A percentile compares a stretch with the other conserved stretches of the same genome.
phyloP scores from a whole-genome alignment of 2,797 vertebrate genomes.

The Syngnathus rostellatus region DNA sequence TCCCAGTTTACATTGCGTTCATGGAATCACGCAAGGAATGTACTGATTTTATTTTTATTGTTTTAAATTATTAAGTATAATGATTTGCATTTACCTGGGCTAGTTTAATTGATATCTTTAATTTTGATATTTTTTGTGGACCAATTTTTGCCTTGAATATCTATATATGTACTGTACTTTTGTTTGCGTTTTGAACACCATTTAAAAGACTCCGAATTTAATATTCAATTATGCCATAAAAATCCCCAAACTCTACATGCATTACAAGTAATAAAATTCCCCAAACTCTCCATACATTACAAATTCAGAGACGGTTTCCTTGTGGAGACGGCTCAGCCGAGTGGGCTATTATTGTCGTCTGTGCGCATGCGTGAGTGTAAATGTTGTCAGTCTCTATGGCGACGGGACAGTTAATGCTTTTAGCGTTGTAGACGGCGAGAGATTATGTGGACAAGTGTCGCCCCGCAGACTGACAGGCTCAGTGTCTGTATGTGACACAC shows the following conservation, averaged over 20 bases:
- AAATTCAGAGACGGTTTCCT: neutral
- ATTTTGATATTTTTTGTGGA: too few relatives aligned
- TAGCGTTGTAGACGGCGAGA: constrained; percentile 34
- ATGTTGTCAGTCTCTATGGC: constrained; percentile 69
- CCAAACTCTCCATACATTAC: neutral
- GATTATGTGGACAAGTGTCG: constrained; percentile 59
- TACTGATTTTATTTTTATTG: too few relatives aligned
- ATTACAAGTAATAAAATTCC: too few relatives aligned
- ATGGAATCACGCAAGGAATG: neutral
- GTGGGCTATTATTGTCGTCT: neutral
- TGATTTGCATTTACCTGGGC: too few relatives aligned
- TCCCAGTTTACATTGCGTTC: constrained; percentile 32
- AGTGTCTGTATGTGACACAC: constrained; percentile 17
- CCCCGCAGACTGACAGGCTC: constrained; percentile 9
- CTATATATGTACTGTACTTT: neutral
- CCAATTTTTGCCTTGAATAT: too few relatives aligned
- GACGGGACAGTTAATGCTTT: constrained; percentile 59
- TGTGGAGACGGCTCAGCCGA: neutral
- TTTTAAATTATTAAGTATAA: too few relatives aligned
- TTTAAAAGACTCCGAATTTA: neutral
- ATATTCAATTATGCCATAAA: neutral
- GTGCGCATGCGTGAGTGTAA: constrained; percentile 55
- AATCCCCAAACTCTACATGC: too few relatives aligned
- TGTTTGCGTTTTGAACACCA: neutral
- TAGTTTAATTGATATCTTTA: neutral